Evolutionary conservation across 2,797 vertebrate genomes (phyloP).

Genomic region (Fistularia commersonii): DNA sequence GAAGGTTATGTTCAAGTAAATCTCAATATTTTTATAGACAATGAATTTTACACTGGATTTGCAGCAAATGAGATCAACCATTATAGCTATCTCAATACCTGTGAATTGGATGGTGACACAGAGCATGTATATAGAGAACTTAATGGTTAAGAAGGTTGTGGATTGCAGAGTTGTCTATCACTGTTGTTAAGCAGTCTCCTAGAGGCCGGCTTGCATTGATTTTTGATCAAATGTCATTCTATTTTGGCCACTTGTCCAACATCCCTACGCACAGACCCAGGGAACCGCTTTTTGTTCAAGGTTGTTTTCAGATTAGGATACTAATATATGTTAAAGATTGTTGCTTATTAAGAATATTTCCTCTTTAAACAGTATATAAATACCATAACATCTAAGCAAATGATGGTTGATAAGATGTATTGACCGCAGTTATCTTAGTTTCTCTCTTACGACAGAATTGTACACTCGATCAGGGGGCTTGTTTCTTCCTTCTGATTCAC

Average conservation of each 20-base stretch:
- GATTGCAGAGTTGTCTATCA: conserved; percentile 76
- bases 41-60: conserved; percentile 86
- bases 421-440: conserved; percentile 66
- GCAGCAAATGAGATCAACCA: conserved; percentile 73
- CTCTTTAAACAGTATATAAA: conserved; percentile 76
- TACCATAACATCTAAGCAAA: conserved; percentile 73
- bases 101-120: conserved; percentile 70
- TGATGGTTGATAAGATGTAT: conserved; percentile 62
- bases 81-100: conserved; percentile 77
- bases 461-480: conserved; percentile 73
- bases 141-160: conserved; percentile 68
- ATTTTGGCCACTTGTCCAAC: conserved; percentile 69
- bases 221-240: conserved; percentile 61
- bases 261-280: conserved; percentile 69
- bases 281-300: conserved; percentile 63
- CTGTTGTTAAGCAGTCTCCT: conserved; percentile 70
- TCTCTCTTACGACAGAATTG: conserved; percentile 72
- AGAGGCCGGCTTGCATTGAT: conserved; percentile 62
- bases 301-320: conserved; percentile 72
- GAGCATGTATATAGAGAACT: conserved; percentile 63
- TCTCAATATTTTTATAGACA: conserved; percentile 90
- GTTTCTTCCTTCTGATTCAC: conserved; percentile 77
- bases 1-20: conserved; percentile 81
- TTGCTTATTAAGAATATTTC: conserved; percentile 72
- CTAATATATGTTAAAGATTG: conserved; percentile 75